Conservation (phyloP, 1,140 invertebrate genomes). For the Melitaea cinxia region DNA sequence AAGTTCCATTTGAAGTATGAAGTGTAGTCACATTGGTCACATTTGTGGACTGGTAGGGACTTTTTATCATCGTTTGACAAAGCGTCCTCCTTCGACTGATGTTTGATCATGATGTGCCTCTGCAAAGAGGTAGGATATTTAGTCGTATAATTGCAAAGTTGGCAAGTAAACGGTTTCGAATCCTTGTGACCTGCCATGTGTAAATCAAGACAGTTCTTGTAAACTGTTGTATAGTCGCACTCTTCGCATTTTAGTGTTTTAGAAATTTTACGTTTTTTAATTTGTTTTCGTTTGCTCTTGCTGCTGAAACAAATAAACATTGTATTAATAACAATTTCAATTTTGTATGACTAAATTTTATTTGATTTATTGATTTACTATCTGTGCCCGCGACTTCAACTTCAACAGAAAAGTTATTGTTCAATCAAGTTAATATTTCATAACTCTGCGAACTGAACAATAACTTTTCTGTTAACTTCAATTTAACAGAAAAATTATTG, state of each 20-base stretch:
- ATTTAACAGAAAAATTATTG: no score
- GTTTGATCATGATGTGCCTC: slow-evolving; percentile 49
- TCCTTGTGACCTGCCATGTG: slow-evolving; percentile 51
- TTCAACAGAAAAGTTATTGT: no score
- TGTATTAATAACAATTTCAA: no score
- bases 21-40: slow-evolving; percentile 52
- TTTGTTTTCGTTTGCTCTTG: slow-evolving; percentile 30
- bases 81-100: slow-evolving; percentile 33
- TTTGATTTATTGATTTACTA: slow-evolving; percentile 1
- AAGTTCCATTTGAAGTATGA: slow-evolving; percentile 58
- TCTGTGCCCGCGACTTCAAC: no score
- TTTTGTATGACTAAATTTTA: no score
- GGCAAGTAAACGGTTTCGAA: slow-evolving; percentile 42
- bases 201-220: slow-evolving; percentile 70
- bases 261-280: slow-evolving; percentile 19
- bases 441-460: no score
- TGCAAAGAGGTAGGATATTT: slow-evolving; percentile 49
- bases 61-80: slow-evolving; percentile 22
- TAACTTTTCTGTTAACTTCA: no score
- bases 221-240: slow-evolving; percentile 69
- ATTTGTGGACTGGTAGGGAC: slow-evolving; percentile 32
- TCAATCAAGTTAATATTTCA: no score
- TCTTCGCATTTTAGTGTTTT: slow-evolving; percentile 58
- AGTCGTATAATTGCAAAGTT: slow-evolving; percentile 47
- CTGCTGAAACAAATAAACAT: slow-evolving; percentile 18